Percentiles rank a stretch among this genome's conserved stretches.
phyloP scores from a whole-genome alignment of 1,140 invertebrate species.

The Vanessa atalanta region DNA sequence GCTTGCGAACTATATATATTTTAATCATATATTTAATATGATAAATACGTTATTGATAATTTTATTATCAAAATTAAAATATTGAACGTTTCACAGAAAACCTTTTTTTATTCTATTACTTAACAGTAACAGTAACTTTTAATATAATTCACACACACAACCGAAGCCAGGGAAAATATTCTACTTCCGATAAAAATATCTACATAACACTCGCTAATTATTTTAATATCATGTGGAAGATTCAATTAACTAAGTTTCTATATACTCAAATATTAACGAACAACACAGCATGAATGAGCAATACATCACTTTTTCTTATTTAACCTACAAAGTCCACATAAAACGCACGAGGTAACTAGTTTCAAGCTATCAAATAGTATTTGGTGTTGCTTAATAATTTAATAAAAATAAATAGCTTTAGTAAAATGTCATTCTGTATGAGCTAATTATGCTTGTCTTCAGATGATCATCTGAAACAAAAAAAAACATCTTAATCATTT shows the following conservation, averaged over 20 bases:
- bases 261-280: neutral
- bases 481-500: neutral
- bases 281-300: slow-evolving; percentile 14
- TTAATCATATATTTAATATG: too few relatives aligned
- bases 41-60: too few relatives aligned
- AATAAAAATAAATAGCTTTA: slow-evolving; percentile 20
- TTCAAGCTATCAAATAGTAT: slow-evolving; percentile 34
- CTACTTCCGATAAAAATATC: neutral
- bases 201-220: slow-evolving; percentile 9
- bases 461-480: slow-evolving; percentile 20
- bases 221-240: slow-evolving; percentile 13
- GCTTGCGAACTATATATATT: too few relatives aligned
- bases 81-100: too few relatives aligned
- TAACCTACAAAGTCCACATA: slow-evolving; percentile 16
- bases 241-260: slow-evolving; percentile 5
- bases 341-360: slow-evolving; percentile 31
- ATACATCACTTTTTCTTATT: slow-evolving; percentile 5
- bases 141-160: neutral
- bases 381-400: slow-evolving; percentile 32
- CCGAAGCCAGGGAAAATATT: neutral
- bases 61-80: too few relatives aligned
- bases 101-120: too few relatives aligned
- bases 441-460: slow-evolving; percentile 16
- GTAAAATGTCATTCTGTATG: slow-evolving; percentile 8
- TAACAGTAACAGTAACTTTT: neutral